Evolutionary conservation across 23 tunicate species (phyloP).

Genomic region (Trididemnum clinides): DNA sequence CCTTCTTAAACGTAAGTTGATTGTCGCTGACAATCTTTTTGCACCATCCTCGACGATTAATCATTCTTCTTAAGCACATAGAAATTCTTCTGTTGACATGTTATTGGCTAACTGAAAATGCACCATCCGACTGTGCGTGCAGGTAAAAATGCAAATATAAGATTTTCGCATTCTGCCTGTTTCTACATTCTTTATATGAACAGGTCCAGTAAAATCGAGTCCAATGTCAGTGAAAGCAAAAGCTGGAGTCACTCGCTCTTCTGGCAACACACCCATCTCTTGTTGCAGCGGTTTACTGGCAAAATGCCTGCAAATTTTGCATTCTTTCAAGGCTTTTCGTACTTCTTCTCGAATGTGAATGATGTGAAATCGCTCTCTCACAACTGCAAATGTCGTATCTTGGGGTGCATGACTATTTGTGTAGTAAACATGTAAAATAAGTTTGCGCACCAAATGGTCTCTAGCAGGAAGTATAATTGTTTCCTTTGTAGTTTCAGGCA

Average conservation of each 20-base stretch:
- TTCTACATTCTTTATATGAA: background rate
- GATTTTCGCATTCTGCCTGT: background rate
- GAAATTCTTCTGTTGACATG: slow-evolving; percentile 3
- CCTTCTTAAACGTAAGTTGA: slow-evolving; percentile 13
- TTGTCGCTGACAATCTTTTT: background rate
- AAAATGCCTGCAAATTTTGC: background rate
- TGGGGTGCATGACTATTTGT: background rate
- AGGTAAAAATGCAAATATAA: slow-evolving; percentile 4
- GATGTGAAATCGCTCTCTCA: background rate
- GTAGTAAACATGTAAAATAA: background rate
- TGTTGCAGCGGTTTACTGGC: background rate
- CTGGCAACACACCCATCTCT: background rate
- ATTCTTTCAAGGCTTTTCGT: background rate
- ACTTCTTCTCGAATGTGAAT: background rate
- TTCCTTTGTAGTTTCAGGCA: background rate
- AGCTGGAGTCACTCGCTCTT: background rate
- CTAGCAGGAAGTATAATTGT: background rate
- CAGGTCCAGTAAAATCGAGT: background rate
- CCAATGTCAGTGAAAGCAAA: background rate
- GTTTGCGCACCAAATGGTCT: background rate
- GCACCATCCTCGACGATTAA: slow-evolving; percentile 2
- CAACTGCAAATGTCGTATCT: background rate
- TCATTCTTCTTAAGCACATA: slow-evolving; percentile 2
- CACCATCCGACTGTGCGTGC: background rate
- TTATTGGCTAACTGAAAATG: slow-evolving; percentile 7